Conservation (phyloP, 30 jellyfish, hydroid and myxozoan genomes). For the Chrysaora quinquecirrha region DNA sequence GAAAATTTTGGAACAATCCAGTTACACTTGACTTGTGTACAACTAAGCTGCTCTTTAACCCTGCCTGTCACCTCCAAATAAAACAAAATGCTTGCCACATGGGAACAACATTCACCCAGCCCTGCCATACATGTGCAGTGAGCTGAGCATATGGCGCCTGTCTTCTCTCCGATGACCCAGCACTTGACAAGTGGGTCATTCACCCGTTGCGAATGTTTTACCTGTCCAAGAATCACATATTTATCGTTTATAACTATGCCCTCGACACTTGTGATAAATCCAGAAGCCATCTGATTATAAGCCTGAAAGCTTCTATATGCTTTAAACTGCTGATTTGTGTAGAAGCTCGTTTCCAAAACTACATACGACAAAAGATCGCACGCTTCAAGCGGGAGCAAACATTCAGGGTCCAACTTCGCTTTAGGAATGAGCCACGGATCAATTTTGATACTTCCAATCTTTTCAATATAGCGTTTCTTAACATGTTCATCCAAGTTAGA, state of each 20-base stretch:
- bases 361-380: slow-evolving; percentile 41
- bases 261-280: slow-evolving; percentile 29
- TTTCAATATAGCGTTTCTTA: slow-evolving; percentile 24
- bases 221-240: slow-evolving; percentile 37
- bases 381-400: slow-evolving; percentile 55
- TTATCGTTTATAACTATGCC: slow-evolving; percentile 17
- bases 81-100: slow-evolving; percentile 46
- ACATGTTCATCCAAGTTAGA: slow-evolving; percentile 19
- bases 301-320: slow-evolving; percentile 35
- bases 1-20: slow-evolving; percentile 39
- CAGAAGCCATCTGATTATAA: slow-evolving; percentile 45
- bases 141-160: slow-evolving; percentile 44
- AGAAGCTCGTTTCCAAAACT: slow-evolving; percentile 46
- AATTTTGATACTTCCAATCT: slow-evolving; percentile 14
- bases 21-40: slow-evolving; percentile 47
- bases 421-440: slow-evolving; percentile 24
- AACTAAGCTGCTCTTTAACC: slow-evolving; percentile 21
- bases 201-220: slow-evolving; percentile 43
- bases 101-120: slow-evolving; percentile 67
- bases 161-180: slow-evolving; percentile 46
- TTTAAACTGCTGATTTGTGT: slow-evolving; percentile 41
- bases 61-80: slow-evolving; percentile 37
- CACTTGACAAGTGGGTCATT: slow-evolving; percentile 30
- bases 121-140: slow-evolving; percentile 69
- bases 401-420: slow-evolving; percentile 41